phyloP scores from a whole-genome alignment of 2,888 invertebrate species.

The Clitarchus hookeri region DNA sequence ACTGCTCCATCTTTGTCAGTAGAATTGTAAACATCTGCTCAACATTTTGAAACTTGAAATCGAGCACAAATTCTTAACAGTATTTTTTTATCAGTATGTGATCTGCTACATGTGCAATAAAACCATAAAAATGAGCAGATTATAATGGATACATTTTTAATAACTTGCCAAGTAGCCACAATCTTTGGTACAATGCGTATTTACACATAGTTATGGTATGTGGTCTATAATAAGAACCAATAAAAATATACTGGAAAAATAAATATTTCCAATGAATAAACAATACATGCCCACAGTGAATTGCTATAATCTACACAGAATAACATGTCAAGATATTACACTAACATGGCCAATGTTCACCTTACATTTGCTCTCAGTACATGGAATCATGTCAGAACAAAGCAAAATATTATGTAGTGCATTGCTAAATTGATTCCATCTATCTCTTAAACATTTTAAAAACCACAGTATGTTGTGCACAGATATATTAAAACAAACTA shows the following conservation, averaged over 20 bases:
- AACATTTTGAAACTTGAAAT: not conserved
- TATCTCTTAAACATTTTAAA: too few species aligned
- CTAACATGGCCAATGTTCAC: not conserved
- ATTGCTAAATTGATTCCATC: not conserved
- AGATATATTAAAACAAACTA: too few species aligned
- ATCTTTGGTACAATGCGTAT: not conserved
- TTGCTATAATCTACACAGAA: not conserved
- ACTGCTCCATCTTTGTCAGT: too few species aligned
- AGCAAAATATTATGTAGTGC: not conserved
- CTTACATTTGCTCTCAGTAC: not conserved
- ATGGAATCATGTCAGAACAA: not conserved
- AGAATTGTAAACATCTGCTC: not conserved
- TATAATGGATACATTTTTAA: not conserved
- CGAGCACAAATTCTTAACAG: too few species aligned
- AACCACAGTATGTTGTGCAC: too few species aligned
- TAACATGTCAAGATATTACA: not conserved
- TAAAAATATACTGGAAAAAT: not conserved
- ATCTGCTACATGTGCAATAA: not conserved
- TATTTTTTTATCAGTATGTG: too few species aligned
- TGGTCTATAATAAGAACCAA: not conserved
- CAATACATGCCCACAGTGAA: not conserved
- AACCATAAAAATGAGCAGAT: not conserved
- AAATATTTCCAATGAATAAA: not conserved
- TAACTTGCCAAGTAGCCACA: not conserved
- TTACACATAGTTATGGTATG: not conserved